Base-by-base conservation (phyloP, 2,797 vertebrate species). In the Tenualosa thibaudeaui region DNA sequence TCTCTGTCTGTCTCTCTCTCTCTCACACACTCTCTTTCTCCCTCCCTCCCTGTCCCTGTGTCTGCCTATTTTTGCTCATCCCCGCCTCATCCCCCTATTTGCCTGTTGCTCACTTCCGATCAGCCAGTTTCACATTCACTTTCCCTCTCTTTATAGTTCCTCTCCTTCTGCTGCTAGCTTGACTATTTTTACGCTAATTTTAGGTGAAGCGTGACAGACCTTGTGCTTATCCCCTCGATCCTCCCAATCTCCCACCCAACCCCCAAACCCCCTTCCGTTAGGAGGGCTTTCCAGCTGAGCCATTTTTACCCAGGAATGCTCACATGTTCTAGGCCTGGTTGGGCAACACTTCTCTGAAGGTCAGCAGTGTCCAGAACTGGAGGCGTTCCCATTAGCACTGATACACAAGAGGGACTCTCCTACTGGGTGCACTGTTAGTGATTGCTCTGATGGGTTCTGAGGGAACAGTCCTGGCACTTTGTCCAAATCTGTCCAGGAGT, bases 301-400 rank as follows among this genome's bases (percentile, higher is more conserved):
- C 92, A 91, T 94, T 93, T 92, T 91, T 92, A 91, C 89, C 84
- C 89, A 2, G 92, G 92, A 88, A 93, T 94, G 92, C 62, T 83
- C 94, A 94, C 90, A 92, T 95, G 94, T 94, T 89, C 3, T 84
- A 65, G 53, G 51, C 88, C 89, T 92, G 88, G 89, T 92, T 92
- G 89, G 92, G 93, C 86, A 91, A 89, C 81, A 84, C 84, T 81
- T 17, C 15, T 31, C 84, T 89, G 87, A 89, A 84, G 86, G 86
- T 86, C 82, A 86, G 40, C 37, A 37, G 1, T 10, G 15, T 71
- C 13, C 26, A 71, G 68, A 31, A 71, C 68, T 71, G 68, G 68
- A 56, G 54, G 22, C 22, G 15, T 22, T 22, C 71, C 68, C 31
- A 17, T 75, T 37, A 3, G 40, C 37, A 43, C 71, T 43, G 37